Percentiles rank a stretch among this genome's conserved stretches.
These are phyloP conservation scores for Mus caroli DNA, from an alignment of 2,797 vertebrate genomes.

Conservation along the genomic window DNA sequence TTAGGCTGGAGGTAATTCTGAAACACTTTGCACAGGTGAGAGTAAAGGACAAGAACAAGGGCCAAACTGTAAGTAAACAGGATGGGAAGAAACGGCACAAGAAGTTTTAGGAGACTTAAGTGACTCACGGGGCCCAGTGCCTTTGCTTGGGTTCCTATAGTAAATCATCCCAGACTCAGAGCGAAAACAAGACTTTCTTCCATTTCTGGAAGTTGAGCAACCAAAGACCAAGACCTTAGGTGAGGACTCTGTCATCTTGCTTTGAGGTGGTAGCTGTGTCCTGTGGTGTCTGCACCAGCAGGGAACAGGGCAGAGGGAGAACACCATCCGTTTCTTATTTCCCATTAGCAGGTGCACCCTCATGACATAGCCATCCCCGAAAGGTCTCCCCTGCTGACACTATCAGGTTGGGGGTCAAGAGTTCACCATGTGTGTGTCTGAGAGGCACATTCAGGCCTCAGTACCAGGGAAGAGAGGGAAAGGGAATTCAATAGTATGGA, in stretches of 20 bases:
- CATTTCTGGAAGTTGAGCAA: not conserved
- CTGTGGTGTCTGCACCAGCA: not conserved
- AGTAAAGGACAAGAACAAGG: not conserved
- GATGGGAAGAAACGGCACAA: not conserved
- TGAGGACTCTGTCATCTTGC: not conserved
- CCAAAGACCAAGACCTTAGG: not conserved
- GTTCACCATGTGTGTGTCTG: not conserved
- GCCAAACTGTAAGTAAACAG: not conserved
- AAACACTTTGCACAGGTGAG: not conserved
- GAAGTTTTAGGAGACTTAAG: not conserved
- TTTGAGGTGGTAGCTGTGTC: not conserved
- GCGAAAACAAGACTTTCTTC: not conserved
- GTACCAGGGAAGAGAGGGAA: not conserved
- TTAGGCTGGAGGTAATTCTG: not conserved
- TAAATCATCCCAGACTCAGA: not conserved
- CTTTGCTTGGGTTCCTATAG: not conserved
- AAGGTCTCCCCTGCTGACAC: not conserved
- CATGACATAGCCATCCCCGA: not conserved
- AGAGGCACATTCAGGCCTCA: not conserved
- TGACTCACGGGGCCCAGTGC: not conserved
- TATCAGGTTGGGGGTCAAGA: not conserved
- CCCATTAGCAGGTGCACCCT: not conserved
- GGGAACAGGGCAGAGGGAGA: not conserved
- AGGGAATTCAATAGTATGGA: not conserved
- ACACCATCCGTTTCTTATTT: not conserved